These are phyloP conservation scores for Caerostris darwini DNA, from an alignment of 1,140 invertebrate species.

Conservation along the genomic window DNA sequence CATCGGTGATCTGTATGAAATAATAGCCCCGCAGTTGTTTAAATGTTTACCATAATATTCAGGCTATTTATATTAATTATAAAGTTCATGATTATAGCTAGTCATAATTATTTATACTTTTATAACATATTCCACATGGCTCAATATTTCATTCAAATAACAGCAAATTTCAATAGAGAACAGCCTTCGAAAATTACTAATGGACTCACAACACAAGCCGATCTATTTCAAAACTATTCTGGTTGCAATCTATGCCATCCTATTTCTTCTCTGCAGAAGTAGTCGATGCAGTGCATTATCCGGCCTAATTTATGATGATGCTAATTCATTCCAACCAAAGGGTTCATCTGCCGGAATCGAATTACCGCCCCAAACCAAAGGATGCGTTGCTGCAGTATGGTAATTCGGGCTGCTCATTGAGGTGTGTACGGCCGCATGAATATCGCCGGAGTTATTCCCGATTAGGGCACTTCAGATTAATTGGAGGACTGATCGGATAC, in stretches of 20 bases:
- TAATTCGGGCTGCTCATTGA: neutral
- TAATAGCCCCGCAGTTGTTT: no score
- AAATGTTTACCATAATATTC: no score
- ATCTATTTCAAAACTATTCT: neutral
- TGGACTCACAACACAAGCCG: no score
- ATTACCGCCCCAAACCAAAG: neutral
- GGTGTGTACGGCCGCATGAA: neutral
- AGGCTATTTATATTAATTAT: no score
- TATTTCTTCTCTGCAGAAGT: neutral
- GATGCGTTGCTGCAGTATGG: neutral
- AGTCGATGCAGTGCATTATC: neutral
- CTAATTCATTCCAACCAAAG: constrained; percentile 39
- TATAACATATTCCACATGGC: no score
- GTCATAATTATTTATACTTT: no score
- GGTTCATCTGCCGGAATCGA: constrained; percentile 8
- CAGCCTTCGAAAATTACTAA: no score
- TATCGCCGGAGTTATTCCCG: neutral
- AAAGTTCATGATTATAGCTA: no score
- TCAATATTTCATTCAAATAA: no score
- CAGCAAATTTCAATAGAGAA: no score
- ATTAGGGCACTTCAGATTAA: constrained; percentile 6
- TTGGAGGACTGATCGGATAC: neutral
- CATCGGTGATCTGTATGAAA: no score
- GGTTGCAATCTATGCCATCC: neutral
- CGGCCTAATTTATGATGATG: constrained; percentile 10